A percentile compares a stretch with the other conserved stretches of the same genome.
phyloP scores from a whole-genome alignment of 2,888 invertebrate species.

The Drosophila parthenogenetica region DNA sequence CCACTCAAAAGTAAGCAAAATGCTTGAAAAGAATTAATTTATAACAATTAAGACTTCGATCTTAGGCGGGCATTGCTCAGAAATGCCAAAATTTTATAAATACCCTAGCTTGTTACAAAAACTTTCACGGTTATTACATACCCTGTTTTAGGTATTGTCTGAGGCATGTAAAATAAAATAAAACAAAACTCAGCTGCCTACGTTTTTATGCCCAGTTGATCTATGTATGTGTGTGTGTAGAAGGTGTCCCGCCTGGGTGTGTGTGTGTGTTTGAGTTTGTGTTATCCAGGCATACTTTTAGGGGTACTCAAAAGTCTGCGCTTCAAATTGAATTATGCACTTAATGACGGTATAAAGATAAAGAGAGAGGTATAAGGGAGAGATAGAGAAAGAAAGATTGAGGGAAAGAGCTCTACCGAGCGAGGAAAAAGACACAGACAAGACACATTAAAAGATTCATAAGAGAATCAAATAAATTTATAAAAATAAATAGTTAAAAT shows the following conservation, averaged over 20 bases:
- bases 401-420: background rate
- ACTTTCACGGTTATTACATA: background rate
- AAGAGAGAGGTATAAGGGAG: background rate
- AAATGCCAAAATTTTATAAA: too few relatives aligned
- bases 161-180: background rate
- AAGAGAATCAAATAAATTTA: background rate
- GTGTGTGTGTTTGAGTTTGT: constrained; percentile 4
- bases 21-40: too few relatives aligned
- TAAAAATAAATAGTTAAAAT: too few relatives aligned
- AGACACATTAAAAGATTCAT: background rate
- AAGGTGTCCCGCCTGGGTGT: background rate
- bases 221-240: constrained; percentile 46
- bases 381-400: background rate
- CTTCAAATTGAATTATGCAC: constrained; percentile 77
- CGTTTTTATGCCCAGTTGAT: constrained; percentile 50
- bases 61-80: too few relatives aligned
- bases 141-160: background rate
- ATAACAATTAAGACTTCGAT: too few relatives aligned
- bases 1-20: too few relatives aligned
- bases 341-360: constrained; percentile 48
- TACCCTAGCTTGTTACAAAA: background rate
- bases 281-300: constrained; percentile 66
- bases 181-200: constrained; percentile 29
- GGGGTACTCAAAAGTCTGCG: constrained; percentile 62
- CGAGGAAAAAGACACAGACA: background rate